Conservation (phyloP, 2,113 vertebrate genomes). For the Laticauda laticaudata region DNA sequence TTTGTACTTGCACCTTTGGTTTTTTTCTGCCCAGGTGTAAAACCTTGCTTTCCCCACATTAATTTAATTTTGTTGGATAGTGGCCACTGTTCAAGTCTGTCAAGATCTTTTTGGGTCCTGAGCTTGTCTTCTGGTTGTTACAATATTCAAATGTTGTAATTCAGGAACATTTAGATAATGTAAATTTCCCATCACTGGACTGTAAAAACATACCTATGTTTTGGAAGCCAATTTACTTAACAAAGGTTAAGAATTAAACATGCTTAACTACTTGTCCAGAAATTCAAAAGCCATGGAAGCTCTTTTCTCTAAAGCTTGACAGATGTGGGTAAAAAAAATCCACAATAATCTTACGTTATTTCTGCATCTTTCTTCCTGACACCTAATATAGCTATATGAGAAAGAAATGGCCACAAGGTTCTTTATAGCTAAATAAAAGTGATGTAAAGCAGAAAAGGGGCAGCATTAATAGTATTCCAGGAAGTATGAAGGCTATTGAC, state of each 20-base stretch:
- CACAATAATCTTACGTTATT: not conserved
- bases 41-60: no score
- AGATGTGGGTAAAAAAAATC: not conserved
- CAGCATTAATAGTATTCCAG: not conserved
- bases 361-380: not conserved
- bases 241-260: not conserved
- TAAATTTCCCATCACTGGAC: constrained; percentile 26
- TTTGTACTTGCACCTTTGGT: no score
- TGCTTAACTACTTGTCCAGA: not conserved
- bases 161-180: not conserved
- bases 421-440: not conserved
- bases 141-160: not conserved
- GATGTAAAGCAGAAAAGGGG: not conserved
- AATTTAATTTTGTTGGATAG: no score
- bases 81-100: no score
- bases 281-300: not conserved
- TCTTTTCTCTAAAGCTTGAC: not conserved
- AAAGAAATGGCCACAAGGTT: not conserved
- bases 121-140: no score
- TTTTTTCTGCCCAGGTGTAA: no score
- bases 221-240: not conserved
- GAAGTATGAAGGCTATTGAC: not conserved
- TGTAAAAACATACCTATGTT: not conserved
- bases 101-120: no score
- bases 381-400: not conserved